These are phyloP conservation scores for Troglohyphantes excavatus DNA, from an alignment of 2,888 invertebrate species.

Conservation along the genomic window DNA sequence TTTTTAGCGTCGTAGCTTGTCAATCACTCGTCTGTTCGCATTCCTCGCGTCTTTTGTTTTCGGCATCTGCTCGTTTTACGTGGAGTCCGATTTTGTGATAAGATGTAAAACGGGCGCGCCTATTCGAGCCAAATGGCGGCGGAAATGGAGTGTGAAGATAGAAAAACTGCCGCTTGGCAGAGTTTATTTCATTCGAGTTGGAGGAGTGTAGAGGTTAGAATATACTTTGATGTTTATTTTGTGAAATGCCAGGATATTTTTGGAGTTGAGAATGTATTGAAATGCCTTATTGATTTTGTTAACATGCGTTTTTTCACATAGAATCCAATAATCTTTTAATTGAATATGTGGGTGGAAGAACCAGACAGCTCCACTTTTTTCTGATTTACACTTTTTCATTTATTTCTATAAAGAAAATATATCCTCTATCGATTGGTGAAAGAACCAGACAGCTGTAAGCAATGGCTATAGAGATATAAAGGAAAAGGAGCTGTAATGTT, in stretches of 20 bases:
- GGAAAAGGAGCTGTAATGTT: too few relatives aligned
- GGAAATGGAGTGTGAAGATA: constrained; percentile 15
- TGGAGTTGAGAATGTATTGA: background rate
- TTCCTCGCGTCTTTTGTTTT: constrained; percentile 45
- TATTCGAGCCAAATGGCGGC: constrained; percentile 23
- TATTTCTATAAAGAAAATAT: too few relatives aligned
- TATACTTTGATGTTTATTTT: background rate
- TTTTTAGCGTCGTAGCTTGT: constrained; percentile 68
- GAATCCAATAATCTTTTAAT: too few relatives aligned
- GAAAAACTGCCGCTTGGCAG: constrained; percentile 18
- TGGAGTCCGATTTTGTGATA: constrained; percentile 58
- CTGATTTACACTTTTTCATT: too few relatives aligned
- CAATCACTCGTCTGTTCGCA: constrained; percentile 61
- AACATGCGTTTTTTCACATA: too few relatives aligned
- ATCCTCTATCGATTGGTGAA: too few relatives aligned
- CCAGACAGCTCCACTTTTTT: too few relatives aligned
- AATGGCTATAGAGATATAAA: too few relatives aligned
- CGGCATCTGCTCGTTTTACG: constrained; percentile 20
- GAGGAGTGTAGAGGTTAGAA: background rate
- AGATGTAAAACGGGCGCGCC: constrained; percentile 63
- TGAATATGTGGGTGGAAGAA: too few relatives aligned
- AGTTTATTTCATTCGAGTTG: constrained; percentile 32
- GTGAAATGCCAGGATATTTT: background rate
- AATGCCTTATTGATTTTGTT: too few relatives aligned
- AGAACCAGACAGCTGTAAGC: too few relatives aligned